These are phyloP conservation scores for Dryobota labecula DNA, from an alignment of 2,888 invertebrate genomes.

Conservation along the genomic window DNA sequence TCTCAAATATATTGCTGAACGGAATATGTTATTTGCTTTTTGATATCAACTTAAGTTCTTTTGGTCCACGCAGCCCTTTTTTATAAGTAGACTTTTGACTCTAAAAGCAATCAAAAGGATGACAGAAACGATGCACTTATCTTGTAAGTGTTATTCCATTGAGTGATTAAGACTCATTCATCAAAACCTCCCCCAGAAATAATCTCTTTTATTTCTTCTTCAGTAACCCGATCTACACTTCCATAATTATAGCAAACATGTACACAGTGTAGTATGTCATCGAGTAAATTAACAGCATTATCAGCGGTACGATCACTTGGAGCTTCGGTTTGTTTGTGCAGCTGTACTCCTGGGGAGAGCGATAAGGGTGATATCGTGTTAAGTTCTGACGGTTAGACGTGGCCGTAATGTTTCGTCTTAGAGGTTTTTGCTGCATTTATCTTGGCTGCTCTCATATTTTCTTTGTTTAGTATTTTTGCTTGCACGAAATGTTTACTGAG, in stretches of 20 bases:
- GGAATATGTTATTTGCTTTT: not conserved
- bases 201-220: not conserved
- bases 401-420: slow-evolving; percentile 14
- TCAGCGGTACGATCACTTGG: slow-evolving; percentile 37
- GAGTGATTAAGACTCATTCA: not conserved
- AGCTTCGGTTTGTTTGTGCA: slow-evolving; percentile 57
- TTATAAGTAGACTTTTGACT: not conserved
- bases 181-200: not conserved
- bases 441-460: slow-evolving; percentile 17
- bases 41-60: not conserved
- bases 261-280: slow-evolving; percentile 43
- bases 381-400: slow-evolving; percentile 33
- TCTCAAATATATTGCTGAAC: not conserved
- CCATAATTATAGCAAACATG: slow-evolving; percentile 30
- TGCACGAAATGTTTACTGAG: not conserved
- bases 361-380: slow-evolving; percentile 43
- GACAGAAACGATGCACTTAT: not conserved
- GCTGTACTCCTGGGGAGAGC: slow-evolving; percentile 44
- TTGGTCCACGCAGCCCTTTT: not conserved
- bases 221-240: slow-evolving; percentile 20
- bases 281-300: slow-evolving; percentile 49
- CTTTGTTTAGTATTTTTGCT: slow-evolving; percentile 9
- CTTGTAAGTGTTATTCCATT: slow-evolving; percentile 3
- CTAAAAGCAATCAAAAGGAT: not conserved
- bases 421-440: slow-evolving; percentile 36